Evolutionary conservation across 2,797 vertebrate species (phyloP).

Genomic region (Gallinago nigripennis): DNA sequence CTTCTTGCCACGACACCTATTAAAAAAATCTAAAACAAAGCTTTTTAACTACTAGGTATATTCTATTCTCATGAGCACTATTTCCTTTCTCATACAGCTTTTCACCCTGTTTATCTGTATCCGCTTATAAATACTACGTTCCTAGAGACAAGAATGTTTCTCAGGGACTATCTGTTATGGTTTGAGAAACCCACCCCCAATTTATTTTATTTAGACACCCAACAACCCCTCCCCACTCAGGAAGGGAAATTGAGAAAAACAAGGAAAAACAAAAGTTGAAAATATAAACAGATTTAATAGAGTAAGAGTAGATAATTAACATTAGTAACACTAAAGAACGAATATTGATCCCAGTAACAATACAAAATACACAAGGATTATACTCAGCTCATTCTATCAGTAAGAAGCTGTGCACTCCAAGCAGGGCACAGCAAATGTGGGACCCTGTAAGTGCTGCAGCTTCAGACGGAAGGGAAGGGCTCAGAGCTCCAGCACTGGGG

Average conservation of each 20-base stretch:
- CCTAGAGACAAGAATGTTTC: background rate
- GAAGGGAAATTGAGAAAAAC: background rate
- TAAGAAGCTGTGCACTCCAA: background rate
- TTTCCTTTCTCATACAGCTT: background rate
- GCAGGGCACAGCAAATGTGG: background rate
- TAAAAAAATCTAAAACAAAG: background rate
- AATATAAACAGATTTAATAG: background rate
- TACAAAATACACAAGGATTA: background rate
- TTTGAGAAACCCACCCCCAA: background rate
- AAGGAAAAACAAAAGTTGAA: background rate
- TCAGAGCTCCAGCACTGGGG: background rate
- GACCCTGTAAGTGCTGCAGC: background rate
- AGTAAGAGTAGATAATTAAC: background rate
- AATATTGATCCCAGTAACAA: background rate
- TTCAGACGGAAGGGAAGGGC: background rate
- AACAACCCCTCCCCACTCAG: background rate
- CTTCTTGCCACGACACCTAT: background rate
- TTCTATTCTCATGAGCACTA: background rate
- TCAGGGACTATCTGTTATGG: background rate
- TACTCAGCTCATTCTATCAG: background rate
- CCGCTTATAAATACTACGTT: background rate
- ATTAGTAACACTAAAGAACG: background rate
- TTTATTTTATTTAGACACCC: background rate
- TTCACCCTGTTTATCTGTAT: background rate
- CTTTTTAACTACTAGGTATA: background rate